Base-by-base conservation (phyloP, 2,888 invertebrate species). In the Camptogramma bilineatum region DNA sequence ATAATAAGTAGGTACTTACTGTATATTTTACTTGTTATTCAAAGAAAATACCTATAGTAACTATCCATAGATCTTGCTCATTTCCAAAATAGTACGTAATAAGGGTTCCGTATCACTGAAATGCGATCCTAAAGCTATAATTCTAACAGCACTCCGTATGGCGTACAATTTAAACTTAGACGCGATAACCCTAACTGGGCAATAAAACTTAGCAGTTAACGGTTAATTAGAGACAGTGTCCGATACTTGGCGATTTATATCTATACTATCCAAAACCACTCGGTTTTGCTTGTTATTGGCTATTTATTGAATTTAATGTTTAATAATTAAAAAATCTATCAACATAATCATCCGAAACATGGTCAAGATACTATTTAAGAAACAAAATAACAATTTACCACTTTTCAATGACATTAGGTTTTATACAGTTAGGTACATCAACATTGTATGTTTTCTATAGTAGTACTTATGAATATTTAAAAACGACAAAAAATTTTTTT, bases 211-310 rank as follows among this genome's bases (percentile, higher is more conserved):
- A 78, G 77, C 77, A 81, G 87, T 87, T 88, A 90, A 86, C 88
- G 86, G 86, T 86, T 89, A 90, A 91, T 91, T 91, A 90, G 89
- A 84, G 83, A 81, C 83, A 84, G 83, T 83, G 82, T 83, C 84
- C 83, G 82, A 84, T 85, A 83, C 74, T 81, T 78, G 74, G 74
- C 82, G 83, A 87, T 87, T 86, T 87, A 88, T 84, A 80, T 75
- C 81, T 16, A 47, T 19, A 56, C 34, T 46, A 64, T 50, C 46
- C 16, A 21, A 19, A 16, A 7, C 3, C 56, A n/a, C 16, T 50
- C 24, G 66, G 58, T 42, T 71, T 62, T 28, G 17, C 64, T 64
- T 53, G 60, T 4, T 28, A 28, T 28, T 28, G 8, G 5, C 4
- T 3, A 28, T n/a, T n/a, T n/a, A 7, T 28, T 28, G 28, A 28